phyloP scores from a whole-genome alignment of 2,888 invertebrate species.

The Drosophila borealis region DNA sequence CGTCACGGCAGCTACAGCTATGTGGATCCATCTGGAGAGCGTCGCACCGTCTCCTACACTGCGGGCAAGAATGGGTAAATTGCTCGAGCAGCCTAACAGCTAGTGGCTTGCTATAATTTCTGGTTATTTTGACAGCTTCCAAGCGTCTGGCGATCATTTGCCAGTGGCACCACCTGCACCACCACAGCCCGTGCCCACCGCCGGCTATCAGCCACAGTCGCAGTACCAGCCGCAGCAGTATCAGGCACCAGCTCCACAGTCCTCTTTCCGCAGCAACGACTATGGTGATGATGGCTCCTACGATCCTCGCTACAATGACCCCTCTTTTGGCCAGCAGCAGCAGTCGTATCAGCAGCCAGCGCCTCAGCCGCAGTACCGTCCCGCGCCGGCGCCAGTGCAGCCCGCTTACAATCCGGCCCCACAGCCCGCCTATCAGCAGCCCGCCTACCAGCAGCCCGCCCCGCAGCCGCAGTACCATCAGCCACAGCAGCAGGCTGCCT shows the following conservation, averaged over 20 bases:
- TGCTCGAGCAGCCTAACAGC: background rate
- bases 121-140: constrained; percentile 86
- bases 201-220: constrained; percentile 85
- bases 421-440: constrained; percentile 86
- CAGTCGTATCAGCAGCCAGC: constrained; percentile 84
- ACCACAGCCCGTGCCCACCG: constrained; percentile 86
- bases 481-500: constrained; percentile 80
- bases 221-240: constrained; percentile 85
- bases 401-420: constrained; percentile 81
- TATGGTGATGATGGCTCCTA: constrained; percentile 84
- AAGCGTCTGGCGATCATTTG: constrained; percentile 92
- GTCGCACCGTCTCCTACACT: constrained; percentile 92
- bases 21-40: constrained; percentile 92
- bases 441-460: constrained; percentile 86
- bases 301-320: constrained; percentile 85
- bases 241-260: constrained; percentile 81
- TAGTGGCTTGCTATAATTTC: background rate
- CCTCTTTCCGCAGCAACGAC: constrained; percentile 80
- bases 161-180: constrained; percentile 88
- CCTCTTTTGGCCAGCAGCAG: constrained; percentile 81
- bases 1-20: constrained; percentile 94
- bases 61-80: constrained; percentile 92
- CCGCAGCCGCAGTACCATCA: constrained; percentile 84
- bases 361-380: constrained; percentile 82
- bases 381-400: constrained; percentile 74